Percentiles rank a stretch among this genome's conserved stretches.
These are phyloP conservation scores for Hermaeophaga mercurialis DNA, from an alignment of 2,888 invertebrate genomes.

Conservation along the genomic window DNA sequence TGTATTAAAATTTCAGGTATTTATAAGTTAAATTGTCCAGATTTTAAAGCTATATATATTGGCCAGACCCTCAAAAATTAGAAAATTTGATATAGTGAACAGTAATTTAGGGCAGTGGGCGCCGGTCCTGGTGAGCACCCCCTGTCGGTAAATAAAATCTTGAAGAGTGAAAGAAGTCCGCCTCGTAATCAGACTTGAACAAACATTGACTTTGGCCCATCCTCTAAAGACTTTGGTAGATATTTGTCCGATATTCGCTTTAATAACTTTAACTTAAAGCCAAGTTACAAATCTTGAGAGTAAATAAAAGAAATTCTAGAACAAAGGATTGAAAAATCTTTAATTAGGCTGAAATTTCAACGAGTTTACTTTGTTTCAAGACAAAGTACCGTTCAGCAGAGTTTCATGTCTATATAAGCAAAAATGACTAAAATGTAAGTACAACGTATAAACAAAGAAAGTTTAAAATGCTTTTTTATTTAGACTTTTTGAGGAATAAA, in stretches of 20 bases:
- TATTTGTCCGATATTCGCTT: constrained; percentile 42
- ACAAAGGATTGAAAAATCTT: constrained; percentile 16
- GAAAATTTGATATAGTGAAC: too few relatives aligned
- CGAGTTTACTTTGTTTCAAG: neutral
- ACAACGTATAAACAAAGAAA: too few relatives aligned
- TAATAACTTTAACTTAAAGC: constrained; percentile 37
- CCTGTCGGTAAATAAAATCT: constrained; percentile 42
- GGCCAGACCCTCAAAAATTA: too few relatives aligned
- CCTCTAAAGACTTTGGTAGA: constrained; percentile 38
- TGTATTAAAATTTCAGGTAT: too few relatives aligned
- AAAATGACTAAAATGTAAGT: too few relatives aligned
- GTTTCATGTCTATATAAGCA: too few relatives aligned
- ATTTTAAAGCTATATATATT: too few relatives aligned
- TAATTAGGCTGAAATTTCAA: constrained; percentile 23
- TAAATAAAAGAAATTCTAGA: constrained; percentile 35
- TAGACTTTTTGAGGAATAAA: too few relatives aligned
- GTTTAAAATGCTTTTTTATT: too few relatives aligned
- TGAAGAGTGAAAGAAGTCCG: constrained; percentile 37
- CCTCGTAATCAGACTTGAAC: constrained; percentile 44
- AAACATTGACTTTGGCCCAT: constrained; percentile 46
- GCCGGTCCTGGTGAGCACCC: constrained; percentile 31
- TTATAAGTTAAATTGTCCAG: too few relatives aligned
- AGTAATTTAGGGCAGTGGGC: too few relatives aligned
- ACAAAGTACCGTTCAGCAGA: neutral
- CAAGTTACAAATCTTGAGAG: constrained; percentile 38